Evolutionary conservation across 2,113 vertebrate species (phyloP).

Genomic region (Alaudala cheleensis): DNA sequence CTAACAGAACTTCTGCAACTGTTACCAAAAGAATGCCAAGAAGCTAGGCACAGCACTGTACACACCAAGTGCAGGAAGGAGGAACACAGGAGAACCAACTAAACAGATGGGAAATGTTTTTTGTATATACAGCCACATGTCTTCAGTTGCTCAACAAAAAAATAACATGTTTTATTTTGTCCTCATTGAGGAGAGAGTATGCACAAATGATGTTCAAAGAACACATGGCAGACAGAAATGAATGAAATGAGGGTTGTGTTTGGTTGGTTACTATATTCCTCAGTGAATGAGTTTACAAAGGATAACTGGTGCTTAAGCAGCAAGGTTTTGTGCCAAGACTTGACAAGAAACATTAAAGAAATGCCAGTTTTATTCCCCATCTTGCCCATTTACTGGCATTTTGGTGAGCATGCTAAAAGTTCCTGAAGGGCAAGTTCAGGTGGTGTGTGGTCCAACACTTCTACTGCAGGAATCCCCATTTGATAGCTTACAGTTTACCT

Average conservation of each 20-base stretch:
- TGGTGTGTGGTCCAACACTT: constrained; percentile 17
- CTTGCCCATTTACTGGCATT: constrained; percentile 69
- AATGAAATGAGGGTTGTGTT: constrained; percentile 39
- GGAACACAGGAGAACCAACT: constrained; percentile 44
- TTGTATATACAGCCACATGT: constrained; percentile 69
- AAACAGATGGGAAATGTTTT: constrained; percentile 38
- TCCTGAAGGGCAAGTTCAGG: constrained; percentile 68
- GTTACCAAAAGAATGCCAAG: constrained; percentile 82
- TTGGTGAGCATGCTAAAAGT: constrained; percentile 53
- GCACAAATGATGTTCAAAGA: constrained; percentile 81
- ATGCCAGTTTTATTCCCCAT: constrained; percentile 74
- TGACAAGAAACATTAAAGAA: constrained; percentile 68
- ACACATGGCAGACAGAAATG: constrained; percentile 72
- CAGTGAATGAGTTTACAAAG: constrained; percentile 39
- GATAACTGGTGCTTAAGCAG: constrained; percentile 66
- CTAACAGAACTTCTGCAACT: constrained; percentile 76
- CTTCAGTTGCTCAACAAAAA: constrained; percentile 72
- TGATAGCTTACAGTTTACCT: constrained; percentile 17
- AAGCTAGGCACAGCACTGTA: constrained; percentile 81
- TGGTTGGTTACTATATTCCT: constrained; percentile 40
- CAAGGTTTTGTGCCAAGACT: constrained; percentile 63
- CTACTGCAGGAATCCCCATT: constrained; percentile 38
- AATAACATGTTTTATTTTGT: constrained; percentile 74
- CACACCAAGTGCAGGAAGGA: constrained; percentile 78
- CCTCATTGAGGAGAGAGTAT: constrained; percentile 97